These are phyloP conservation scores for Athalia circularis DNA, from an alignment of 2,888 invertebrate genomes.

Conservation along the genomic window DNA sequence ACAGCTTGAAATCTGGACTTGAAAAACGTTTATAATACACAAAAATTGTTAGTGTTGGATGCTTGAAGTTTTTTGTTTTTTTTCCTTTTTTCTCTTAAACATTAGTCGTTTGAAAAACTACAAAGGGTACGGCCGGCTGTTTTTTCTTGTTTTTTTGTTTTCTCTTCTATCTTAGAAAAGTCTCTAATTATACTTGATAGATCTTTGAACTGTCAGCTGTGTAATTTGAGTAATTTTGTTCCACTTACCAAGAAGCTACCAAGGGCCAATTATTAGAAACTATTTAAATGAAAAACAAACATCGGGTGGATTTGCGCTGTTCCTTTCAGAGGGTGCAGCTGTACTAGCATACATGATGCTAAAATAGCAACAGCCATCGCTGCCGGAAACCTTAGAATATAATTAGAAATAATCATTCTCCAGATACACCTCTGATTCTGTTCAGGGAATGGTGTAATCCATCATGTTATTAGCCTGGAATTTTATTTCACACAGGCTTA, in stretches of 20 bases:
- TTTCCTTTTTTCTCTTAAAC: not conserved
- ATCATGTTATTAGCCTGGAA: not conserved
- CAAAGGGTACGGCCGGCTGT: not conserved
- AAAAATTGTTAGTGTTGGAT: too few species aligned
- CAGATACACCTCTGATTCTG: constrained; percentile 15
- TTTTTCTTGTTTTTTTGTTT: not conserved
- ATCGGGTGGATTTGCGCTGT: constrained; percentile 11
- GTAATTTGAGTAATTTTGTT: constrained; percentile 17
- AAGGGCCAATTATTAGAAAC: constrained; percentile 29
- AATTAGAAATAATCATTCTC: constrained; percentile 36
- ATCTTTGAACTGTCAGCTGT: constrained; percentile 27
- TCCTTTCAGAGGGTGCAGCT: constrained; percentile 23
- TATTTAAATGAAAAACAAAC: constrained; percentile 18
- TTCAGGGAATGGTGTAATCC: not conserved
- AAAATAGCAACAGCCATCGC: constrained; percentile 34
- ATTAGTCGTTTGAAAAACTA: not conserved
- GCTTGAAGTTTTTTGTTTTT: too few species aligned
- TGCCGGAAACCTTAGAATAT: constrained; percentile 34
- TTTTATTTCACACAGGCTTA: not conserved
- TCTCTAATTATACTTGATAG: constrained; percentile 32
- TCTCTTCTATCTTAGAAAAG: not conserved
- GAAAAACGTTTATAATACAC: too few species aligned
- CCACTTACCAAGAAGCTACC: not conserved
- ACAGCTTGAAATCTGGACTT: not conserved
- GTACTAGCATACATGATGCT: constrained; percentile 24